Evolutionary conservation across 2,888 invertebrate genomes (phyloP), one percentile per base, ranked within the genome.

Genomic region (Leucophenga montana): DNA sequence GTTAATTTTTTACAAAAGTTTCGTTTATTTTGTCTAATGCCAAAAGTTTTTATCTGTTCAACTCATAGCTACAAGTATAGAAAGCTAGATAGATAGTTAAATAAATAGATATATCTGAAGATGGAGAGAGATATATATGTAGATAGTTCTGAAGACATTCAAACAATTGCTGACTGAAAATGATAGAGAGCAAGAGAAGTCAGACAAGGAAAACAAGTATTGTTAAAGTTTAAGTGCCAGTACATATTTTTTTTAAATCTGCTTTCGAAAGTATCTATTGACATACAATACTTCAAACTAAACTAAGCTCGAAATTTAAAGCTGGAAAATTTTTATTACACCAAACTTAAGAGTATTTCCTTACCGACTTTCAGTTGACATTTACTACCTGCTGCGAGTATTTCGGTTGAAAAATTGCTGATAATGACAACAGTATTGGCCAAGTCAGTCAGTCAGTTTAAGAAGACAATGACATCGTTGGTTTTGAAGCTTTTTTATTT

Each of bases 161-260:
- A 4, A 46, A 44, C 50, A 18, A 39, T 20, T 50, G 71, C 76
- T 82, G 80, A 78, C 82, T 80, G 80, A 82, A 50, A 50, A 14
- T 3, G 27, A 27, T 27, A 27, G 27, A 27, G 4, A 4, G 27
- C 27, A 27, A 27, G 4, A 27, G 2, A 27, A 27, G 27, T 27
- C 27, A 27, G 27, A 27, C 27, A 27, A 27, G 27, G 27, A 27
- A 2, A 27, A n/a, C n/a, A n/a, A n/a, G n/a, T n/a, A 3, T 27
- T 27, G 27, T 82, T 80, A 76, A 79, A 76, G 73, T 78, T 82
- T 78, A 82, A 82, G 82, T 82, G 74, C 73, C 71, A 73, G 16
- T 54, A 16, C 20, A 27, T 27, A 27, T 27, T 27, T 27, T 27
- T 27, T 27, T 27, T 54, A 54, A 16, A 16, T 18, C 11, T 18